Conservation (phyloP, 2,888 invertebrate species). For the Hyposoter didymator region DNA sequence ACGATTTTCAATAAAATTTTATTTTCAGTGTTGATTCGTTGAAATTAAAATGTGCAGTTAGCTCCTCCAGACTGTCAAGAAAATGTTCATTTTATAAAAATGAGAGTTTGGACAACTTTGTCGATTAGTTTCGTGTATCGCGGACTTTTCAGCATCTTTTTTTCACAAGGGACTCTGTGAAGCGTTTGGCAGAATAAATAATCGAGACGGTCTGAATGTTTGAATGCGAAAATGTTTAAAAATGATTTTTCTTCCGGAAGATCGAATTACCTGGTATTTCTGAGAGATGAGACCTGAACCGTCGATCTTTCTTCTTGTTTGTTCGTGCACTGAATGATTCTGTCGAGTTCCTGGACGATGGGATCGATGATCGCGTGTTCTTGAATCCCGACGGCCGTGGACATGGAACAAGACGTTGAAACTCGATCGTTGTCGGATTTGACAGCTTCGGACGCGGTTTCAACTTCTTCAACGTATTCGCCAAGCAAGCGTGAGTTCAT, state of each 20-base stretch:
- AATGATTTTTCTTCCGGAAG: background rate
- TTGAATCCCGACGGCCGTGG: constrained; percentile 31
- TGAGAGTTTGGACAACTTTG: no score
- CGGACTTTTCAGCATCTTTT: no score
- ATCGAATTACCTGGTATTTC: constrained; percentile 53
- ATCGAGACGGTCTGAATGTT: no score
- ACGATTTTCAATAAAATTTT: no score
- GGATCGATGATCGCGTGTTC: constrained; percentile 71
- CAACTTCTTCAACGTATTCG: constrained; percentile 52
- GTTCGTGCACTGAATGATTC: constrained; percentile 69
- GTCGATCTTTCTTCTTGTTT: constrained; percentile 41
- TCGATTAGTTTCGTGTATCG: no score
- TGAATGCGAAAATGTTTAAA: background rate
- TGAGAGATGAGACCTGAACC: background rate
- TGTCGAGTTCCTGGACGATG: constrained; percentile 71
- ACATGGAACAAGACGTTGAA: constrained; percentile 32
- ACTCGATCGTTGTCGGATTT: constrained; percentile 27
- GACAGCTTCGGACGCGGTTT: constrained; percentile 18
- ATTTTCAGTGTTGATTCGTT: no score
- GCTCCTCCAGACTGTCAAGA: no score
- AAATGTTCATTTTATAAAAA: background rate
- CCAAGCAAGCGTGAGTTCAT: constrained; percentile 55
- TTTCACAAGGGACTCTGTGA: background rate
- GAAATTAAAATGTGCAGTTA: no score
- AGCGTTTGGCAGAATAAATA: background rate